A percentile compares a stretch with the other conserved stretches of the same genome.
Evolutionary conservation across 2,113 vertebrate species (phyloP).

Genomic region (Tachysurus fulvidraco): DNA sequence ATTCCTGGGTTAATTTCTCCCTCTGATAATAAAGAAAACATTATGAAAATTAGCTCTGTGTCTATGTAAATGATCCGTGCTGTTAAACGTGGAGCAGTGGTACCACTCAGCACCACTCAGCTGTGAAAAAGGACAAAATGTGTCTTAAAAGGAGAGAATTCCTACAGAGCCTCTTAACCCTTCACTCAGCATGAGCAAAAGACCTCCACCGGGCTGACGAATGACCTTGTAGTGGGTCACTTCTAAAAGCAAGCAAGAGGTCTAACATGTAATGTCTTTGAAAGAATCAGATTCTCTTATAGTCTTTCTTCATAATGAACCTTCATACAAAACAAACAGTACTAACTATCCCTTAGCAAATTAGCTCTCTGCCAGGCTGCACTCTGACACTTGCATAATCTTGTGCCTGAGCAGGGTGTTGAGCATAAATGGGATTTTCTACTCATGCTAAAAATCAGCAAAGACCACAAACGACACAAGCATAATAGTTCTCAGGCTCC

Average conservation of each 20-base stretch:
- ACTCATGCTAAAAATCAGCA: conserved; percentile 65
- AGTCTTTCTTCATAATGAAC: conserved; percentile 31
- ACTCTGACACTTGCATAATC: conserved; percentile 51
- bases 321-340: conserved; percentile 37
- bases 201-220: conserved; percentile 54
- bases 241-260: background rate
- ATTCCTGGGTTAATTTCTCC: conserved; percentile 93
- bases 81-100: conserved; percentile 83
- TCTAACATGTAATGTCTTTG: conserved; percentile 28
- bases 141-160: conserved; percentile 54
- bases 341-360: conserved; percentile 63
- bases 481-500: conserved; percentile 68
- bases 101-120: conserved; percentile 24
- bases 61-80: conserved; percentile 97
- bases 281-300: conserved; percentile 32
- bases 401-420: conserved; percentile 63
- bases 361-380: conserved; percentile 58
- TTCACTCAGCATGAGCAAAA: conserved; percentile 57
- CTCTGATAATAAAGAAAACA: conserved; percentile 99
- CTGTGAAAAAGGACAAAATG: conserved; percentile 41
- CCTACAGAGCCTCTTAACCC: conserved; percentile 71
- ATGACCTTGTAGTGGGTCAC: conserved; percentile 19
- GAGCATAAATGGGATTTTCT: conserved; percentile 69
- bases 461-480: conserved; percentile 75
- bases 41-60: conserved; percentile 99